These are phyloP conservation scores for Phoebastria nigripes DNA, from an alignment of 2,797 vertebrate genomes.

Conservation along the genomic window DNA sequence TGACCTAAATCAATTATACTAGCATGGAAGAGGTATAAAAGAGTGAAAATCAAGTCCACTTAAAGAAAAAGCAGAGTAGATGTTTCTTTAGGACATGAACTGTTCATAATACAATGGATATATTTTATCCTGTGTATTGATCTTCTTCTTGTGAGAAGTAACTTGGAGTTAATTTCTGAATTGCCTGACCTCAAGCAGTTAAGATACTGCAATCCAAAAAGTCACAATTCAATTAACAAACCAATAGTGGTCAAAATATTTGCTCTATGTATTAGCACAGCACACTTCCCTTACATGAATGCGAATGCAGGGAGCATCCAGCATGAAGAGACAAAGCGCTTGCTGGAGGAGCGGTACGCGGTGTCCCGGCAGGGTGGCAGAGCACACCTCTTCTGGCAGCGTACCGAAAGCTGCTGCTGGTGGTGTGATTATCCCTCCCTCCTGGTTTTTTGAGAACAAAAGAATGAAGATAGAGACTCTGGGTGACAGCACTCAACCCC, in stretches of 20 bases:
- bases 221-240: slow-evolving; percentile 6
- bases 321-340: neutral
- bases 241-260: neutral
- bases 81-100: slow-evolving; percentile 6
- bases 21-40: neutral
- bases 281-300: neutral
- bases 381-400: neutral
- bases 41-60: slow-evolving; percentile 5
- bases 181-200: neutral
- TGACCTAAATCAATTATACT: neutral
- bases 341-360: neutral
- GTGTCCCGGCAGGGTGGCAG: neutral
- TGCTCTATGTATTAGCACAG: neutral
- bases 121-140: slow-evolving; percentile 9
- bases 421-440: neutral
- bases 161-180: slow-evolving; percentile 11
- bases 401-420: neutral
- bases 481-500: neutral
- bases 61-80: neutral
- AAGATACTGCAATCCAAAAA: neutral
- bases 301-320: neutral
- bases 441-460: neutral
- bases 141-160: neutral
- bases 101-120: neutral
- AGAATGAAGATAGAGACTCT: neutral